Evolutionary conservation across 2,888 invertebrate genomes (phyloP).

Genomic region (Callyntrura guangdongensis): DNA sequence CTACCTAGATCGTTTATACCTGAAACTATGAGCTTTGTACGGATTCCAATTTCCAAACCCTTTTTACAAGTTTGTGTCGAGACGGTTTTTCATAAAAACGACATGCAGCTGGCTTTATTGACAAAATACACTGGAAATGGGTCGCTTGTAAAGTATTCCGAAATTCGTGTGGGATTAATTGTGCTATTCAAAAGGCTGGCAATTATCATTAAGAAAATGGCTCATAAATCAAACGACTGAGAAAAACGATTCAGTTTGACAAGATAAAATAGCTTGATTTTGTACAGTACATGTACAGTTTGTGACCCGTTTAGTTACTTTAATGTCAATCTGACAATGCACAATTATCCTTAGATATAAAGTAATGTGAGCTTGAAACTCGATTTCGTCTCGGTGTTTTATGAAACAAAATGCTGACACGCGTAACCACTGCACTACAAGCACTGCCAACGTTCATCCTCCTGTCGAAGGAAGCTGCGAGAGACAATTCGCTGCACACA

Average conservation of each 20-base stretch:
- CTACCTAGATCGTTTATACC: neutral
- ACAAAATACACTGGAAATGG: slow-evolving; percentile 7
- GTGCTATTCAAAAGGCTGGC: slow-evolving; percentile 49
- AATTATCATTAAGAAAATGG: slow-evolving; percentile 68
- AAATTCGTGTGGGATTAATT: slow-evolving; percentile 45
- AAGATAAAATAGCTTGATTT: slow-evolving; percentile 3
- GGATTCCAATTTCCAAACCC: neutral
- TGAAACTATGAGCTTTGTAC: neutral
- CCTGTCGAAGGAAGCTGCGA: slow-evolving; percentile 9
- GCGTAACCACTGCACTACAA: slow-evolving; percentile 28
- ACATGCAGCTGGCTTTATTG: neutral
- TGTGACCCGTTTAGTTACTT: slow-evolving; percentile 32
- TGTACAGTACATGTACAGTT: too few relatives aligned
- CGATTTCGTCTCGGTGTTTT: slow-evolving; percentile 58
- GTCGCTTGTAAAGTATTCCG: slow-evolving; percentile 32
- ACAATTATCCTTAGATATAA: neutral
- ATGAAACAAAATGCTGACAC: slow-evolving; percentile 15
- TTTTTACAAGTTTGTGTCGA: neutral
- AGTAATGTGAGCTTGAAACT: slow-evolving; percentile 27
- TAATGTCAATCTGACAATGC: neutral
- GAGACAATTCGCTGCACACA: neutral
- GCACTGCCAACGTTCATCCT: neutral
- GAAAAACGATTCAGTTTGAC: neutral
- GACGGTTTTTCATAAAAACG: neutral
- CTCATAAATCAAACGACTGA: slow-evolving; percentile 60